These are phyloP conservation scores for Teleiodes luculella DNA, from an alignment of 2,888 invertebrate species.

Conservation along the genomic window DNA sequence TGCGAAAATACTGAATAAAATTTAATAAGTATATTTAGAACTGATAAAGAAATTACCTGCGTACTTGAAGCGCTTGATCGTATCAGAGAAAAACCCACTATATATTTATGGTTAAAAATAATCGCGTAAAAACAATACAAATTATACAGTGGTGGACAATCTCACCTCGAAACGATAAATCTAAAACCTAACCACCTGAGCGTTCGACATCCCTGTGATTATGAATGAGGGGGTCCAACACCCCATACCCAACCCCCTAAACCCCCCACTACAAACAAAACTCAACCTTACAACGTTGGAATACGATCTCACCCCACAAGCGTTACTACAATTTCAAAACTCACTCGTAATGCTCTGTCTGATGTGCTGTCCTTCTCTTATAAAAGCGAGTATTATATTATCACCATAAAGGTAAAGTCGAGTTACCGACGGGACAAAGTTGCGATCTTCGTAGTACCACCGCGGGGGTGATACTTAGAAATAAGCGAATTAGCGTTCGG, in stretches of 20 bases:
- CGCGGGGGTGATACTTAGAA: slow-evolving; percentile 33
- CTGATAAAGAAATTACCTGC: no score
- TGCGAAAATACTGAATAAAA: no score
- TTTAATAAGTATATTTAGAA: no score
- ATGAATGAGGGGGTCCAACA: slow-evolving; percentile 57
- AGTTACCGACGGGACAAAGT: slow-evolving; percentile 13
- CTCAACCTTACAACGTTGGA: slow-evolving; percentile 4
- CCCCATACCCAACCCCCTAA: slow-evolving; percentile 34
- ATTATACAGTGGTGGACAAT: slow-evolving; percentile 57
- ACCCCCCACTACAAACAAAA: slow-evolving; percentile 21
- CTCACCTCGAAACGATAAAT: slow-evolving; percentile 69
- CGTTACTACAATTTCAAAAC: slow-evolving; percentile 10
- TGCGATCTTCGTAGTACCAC: slow-evolving; percentile 9
- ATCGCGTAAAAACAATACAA: slow-evolving; percentile 46
- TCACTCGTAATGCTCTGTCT: slow-evolving; percentile 11
- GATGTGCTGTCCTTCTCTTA: slow-evolving; percentile 4
- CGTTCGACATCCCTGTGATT: slow-evolving; percentile 69
- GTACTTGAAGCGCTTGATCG: no score
- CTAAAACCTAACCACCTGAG: slow-evolving; percentile 73
- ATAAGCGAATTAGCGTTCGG: slow-evolving; percentile 69
- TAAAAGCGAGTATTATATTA: neutral
- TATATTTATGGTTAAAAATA: neutral
- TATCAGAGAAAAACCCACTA: no score
- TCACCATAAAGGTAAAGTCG: slow-evolving; percentile 4
- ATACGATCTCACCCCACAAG: slow-evolving; percentile 17